Percentiles rank a stretch among this genome's conserved stretches.
These are phyloP conservation scores for Oscheius sp. DNA, from an alignment of 2,888 invertebrate genomes.

Conservation along the genomic window DNA sequence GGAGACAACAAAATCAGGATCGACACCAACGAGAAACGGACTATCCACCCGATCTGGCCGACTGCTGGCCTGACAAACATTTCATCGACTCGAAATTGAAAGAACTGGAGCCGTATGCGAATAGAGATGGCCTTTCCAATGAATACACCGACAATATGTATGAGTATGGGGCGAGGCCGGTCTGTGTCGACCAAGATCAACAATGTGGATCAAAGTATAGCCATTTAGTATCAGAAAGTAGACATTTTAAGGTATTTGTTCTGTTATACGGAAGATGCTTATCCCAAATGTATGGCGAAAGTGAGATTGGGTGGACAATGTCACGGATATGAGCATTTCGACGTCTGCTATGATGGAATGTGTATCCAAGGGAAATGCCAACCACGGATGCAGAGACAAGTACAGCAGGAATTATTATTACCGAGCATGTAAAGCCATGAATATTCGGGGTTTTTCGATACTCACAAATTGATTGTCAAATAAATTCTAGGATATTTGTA, in stretches of 20 bases:
- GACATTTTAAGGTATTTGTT: slow-evolving; percentile 49
- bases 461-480: slow-evolving; percentile 1
- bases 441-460: neutral
- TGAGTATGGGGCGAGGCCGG: slow-evolving; percentile 49
- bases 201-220: slow-evolving; percentile 25
- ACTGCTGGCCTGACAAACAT: slow-evolving; percentile 23
- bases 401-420: neutral
- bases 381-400: slow-evolving; percentile 4
- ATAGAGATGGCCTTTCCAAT: slow-evolving; percentile 51
- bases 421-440: slow-evolving; percentile 19
- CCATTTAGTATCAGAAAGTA: no score
- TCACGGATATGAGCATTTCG: slow-evolving; percentile 52
- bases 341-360: slow-evolving; percentile 30
- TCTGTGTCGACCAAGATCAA: slow-evolving; percentile 31
- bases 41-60: slow-evolving; percentile 15
- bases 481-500: no score
- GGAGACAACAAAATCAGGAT: slow-evolving; percentile 50
- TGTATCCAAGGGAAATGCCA: slow-evolving; percentile 23
- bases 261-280: slow-evolving; percentile 51
- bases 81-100: slow-evolving; percentile 14
- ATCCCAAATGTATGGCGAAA: slow-evolving; percentile 54
- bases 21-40: slow-evolving; percentile 19
- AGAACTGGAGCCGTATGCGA: slow-evolving; percentile 40
- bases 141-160: slow-evolving; percentile 58
- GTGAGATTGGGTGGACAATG: slow-evolving; percentile 56